Evolutionary conservation across 2,113 vertebrate species (phyloP).

Genomic region (Trematocara variabile): DNA sequence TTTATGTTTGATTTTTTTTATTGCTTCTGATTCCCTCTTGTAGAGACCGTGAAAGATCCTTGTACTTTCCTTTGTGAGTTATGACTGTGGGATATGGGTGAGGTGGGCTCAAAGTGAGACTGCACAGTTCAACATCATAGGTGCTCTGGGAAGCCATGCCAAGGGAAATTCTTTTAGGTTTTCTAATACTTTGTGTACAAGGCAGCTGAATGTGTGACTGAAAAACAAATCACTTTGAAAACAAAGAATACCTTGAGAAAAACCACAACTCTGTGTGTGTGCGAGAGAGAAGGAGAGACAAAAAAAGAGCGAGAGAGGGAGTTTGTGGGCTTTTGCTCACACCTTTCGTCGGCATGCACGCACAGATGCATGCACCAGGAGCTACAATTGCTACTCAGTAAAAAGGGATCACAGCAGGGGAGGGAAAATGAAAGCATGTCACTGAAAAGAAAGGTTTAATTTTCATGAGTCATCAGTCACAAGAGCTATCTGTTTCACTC

Average conservation of each 20-base stretch:
- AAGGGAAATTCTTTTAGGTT: constrained; percentile 24
- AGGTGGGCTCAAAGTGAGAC: constrained; percentile 16
- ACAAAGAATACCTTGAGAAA: constrained; percentile 14
- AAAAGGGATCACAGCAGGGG: not conserved
- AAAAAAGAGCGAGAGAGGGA: not conserved
- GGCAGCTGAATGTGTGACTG: not conserved
- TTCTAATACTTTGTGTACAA: constrained; percentile 4
- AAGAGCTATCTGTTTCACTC: constrained; percentile 16
- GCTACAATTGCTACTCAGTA: not conserved
- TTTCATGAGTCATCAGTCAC: constrained; percentile 55
- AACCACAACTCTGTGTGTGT: not conserved
- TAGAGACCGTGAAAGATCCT: constrained; percentile 12
- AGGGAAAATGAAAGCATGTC: constrained; percentile 44
- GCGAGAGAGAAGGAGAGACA: not conserved
- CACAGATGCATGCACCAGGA: constrained; percentile 8
- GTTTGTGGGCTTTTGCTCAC: not conserved
- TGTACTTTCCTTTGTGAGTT: constrained; percentile 19
- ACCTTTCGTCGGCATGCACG: not conserved
- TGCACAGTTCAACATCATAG: constrained; percentile 13
- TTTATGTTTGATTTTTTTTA: constrained; percentile 33
- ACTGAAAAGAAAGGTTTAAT: constrained; percentile 52
- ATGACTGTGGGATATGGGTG: not conserved
- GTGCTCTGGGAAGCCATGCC: not conserved
- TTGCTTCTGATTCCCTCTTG: constrained; percentile 15
- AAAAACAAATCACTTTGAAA: constrained; percentile 8